Evolutionary conservation across 2,113 vertebrate genomes (phyloP).

Genomic region (Alethe castanea): DNA sequence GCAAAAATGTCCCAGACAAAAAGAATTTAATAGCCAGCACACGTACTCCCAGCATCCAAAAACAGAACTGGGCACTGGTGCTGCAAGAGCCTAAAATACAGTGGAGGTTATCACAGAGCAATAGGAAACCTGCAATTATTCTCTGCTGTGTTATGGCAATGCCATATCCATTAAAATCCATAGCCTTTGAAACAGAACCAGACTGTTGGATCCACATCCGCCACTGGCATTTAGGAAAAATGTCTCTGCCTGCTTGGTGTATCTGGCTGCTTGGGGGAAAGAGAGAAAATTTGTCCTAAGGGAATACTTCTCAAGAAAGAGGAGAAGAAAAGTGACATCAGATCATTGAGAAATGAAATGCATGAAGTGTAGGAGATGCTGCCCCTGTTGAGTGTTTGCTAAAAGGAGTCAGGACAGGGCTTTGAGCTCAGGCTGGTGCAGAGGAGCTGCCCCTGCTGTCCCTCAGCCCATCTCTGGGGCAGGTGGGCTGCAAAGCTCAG

Average conservation of each 20-base stretch:
- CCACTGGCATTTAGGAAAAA: not conserved
- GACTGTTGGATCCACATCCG: not conserved
- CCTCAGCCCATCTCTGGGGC: not conserved
- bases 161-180: conserved; percentile 10
- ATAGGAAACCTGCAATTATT: conserved; percentile 7
- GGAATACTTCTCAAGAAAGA: not conserved
- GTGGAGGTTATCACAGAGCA: conserved; percentile 11
- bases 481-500: not conserved
- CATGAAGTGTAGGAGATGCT: not conserved
- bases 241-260: not conserved
- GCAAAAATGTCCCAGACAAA: conserved; percentile 23
- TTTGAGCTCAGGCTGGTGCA: not conserved
- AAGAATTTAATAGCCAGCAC: not conserved
- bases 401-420: not conserved
- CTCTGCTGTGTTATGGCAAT: not conserved
- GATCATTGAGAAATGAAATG: not conserved
- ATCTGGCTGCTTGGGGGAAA: not conserved
- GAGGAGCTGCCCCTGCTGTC: conserved; percentile 55
- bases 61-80: conserved; percentile 12
- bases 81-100: not conserved
- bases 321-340: not conserved
- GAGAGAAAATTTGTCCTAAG: not conserved
- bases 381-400: not conserved
- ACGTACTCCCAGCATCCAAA: not conserved
- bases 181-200: conserved; percentile 33